Evolutionary conservation across 2,888 invertebrate species (phyloP), one percentile per base, ranked within the genome.

Genomic region (Meiosimyza decipiens): DNA sequence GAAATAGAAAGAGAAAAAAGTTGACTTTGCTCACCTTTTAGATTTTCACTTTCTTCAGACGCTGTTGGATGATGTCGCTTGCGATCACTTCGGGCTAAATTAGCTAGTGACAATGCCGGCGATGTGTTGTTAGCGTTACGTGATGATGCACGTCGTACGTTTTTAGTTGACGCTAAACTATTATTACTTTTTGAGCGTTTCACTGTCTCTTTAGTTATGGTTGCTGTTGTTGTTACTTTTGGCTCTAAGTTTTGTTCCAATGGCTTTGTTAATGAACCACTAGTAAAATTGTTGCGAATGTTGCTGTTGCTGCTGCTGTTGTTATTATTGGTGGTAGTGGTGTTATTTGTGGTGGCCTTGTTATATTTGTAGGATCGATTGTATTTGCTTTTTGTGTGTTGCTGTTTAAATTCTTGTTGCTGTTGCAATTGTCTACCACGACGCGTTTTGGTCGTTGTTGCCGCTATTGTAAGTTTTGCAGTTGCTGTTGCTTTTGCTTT

Each of bases 11-110:
- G 40, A 0, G 9, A 40, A 40, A 40, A 40, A 40, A 40, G 40
- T 40, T 6, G 6, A 40, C 40, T 40, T 40, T 57, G 57, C 69
- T 69, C 60, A 69, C 69, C 33, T 69, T 62, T 69, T 13, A 28
- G 16, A 18, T 51, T 62, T 18, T 51, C 60, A 50, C 62, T 62
- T 62, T 62, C 60, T 59, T 71, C 66, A 60, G 71, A 65, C 67
- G 49, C 51, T 74, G 66, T 33, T 72, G 73, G 74, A 71, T 77
- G 76, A 12, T 82, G 80, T 16, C 83, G 83, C 74, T 82, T 84
- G 12, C 83, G 83, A 73, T 78, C 79, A 66, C 76, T 71, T 55
- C 79, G 66, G 75, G 47, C 12, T 60, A 54, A 28, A 59, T 15
- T 16, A 51, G 72, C 64, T 60, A 71, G 66, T 52, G 72, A 69